A percentile compares a stretch with the other conserved stretches of the same genome.
These are phyloP conservation scores for Dexiosoma caninum DNA, from an alignment of 2,888 invertebrate species.

Conservation along the genomic window DNA sequence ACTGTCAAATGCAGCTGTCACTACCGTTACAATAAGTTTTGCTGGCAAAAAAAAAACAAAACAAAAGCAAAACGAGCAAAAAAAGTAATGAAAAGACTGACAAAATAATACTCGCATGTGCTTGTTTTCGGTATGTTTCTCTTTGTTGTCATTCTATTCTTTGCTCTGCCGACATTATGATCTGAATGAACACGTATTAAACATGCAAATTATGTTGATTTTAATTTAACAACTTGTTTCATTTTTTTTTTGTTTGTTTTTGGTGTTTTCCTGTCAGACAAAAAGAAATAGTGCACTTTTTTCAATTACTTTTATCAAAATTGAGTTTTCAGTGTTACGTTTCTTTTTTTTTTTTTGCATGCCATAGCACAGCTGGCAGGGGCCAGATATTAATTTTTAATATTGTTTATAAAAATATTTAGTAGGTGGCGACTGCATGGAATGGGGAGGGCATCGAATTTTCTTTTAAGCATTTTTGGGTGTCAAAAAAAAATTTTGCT, in stretches of 20 bases:
- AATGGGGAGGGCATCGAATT: too few relatives aligned
- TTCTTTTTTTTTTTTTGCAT: too few relatives aligned
- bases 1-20: conserved; percentile 69
- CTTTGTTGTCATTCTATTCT: not conserved
- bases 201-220: conserved; percentile 61
- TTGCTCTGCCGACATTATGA: conserved; percentile 22
- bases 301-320: not conserved
- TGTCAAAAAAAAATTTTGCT: too few relatives aligned
- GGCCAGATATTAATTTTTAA: too few relatives aligned
- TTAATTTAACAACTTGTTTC: conserved; percentile 43
- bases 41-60: not conserved
- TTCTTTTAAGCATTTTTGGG: too few relatives aligned
- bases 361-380: too few relatives aligned
- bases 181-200: conserved; percentile 44
- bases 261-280: not conserved
- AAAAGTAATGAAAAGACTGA: conserved; percentile 1
- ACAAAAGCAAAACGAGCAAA: too few relatives aligned
- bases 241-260: conserved; percentile 23
- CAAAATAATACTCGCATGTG: not conserved
- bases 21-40: conserved; percentile 38
- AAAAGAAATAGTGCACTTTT: not conserved
- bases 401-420: too few relatives aligned
- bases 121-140: conserved; percentile 6
- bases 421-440: too few relatives aligned
- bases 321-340: not conserved